phyloP scores from a whole-genome alignment of 2,888 invertebrate species.

The Eristalis pertinax region DNA sequence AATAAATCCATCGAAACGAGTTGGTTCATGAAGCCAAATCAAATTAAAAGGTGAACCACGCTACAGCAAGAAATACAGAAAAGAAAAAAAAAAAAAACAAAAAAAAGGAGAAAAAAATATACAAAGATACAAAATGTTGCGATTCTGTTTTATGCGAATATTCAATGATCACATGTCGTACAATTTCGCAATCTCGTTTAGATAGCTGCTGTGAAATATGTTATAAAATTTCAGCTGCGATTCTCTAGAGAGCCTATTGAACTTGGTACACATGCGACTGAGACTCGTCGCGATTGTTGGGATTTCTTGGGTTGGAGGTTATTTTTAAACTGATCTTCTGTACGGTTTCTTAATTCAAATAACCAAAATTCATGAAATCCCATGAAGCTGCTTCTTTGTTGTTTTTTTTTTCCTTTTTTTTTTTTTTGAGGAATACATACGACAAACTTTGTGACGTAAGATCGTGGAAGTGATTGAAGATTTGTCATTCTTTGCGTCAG shows the following conservation, averaged over 20 bases:
- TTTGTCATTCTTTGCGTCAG: background rate
- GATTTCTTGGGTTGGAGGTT: background rate
- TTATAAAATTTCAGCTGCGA: background rate
- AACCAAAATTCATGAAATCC: background rate
- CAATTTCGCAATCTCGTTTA: background rate
- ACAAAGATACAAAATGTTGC: background rate
- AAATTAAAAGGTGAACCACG: constrained; percentile 2
- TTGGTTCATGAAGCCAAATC: background rate
- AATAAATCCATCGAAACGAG: constrained; percentile 28
- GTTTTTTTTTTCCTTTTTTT: background rate
- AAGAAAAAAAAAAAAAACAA: background rate
- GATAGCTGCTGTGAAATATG: background rate
- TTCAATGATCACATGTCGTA: background rate
- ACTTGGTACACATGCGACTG: background rate
- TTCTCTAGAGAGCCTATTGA: background rate
- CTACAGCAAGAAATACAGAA: too few relatives aligned
- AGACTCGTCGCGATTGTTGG: background rate
- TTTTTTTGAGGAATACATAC: too few relatives aligned
- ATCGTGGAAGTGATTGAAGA: background rate
- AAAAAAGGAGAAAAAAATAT: background rate
- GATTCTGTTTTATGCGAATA: background rate
- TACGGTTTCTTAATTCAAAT: background rate
- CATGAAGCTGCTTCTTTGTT: background rate
- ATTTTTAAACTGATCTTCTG: background rate
- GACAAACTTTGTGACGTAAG: background rate